phyloP scores from a whole-genome alignment of 2,797 vertebrate genomes.

The Valencia hispanica region DNA sequence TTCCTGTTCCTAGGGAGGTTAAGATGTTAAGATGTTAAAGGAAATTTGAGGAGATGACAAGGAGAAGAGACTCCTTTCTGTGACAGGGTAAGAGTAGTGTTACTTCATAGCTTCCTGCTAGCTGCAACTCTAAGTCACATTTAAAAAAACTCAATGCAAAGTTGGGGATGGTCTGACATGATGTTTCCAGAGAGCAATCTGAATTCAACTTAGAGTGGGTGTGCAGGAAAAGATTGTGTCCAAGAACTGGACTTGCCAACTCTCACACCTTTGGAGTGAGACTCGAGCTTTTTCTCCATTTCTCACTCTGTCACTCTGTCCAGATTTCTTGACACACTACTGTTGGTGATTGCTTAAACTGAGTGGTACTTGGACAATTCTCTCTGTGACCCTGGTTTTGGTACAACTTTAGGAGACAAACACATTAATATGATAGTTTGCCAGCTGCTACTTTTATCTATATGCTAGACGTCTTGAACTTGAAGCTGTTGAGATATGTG shows the following conservation, averaged over 20 bases:
- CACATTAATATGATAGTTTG: no score
- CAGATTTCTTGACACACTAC: background rate
- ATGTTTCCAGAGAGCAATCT: background rate
- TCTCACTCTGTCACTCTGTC: background rate
- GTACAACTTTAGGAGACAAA: background rate
- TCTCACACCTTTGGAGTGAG: background rate
- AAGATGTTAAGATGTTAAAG: conserved; percentile 71
- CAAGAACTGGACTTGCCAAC: background rate
- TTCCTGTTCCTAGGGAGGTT: conserved; percentile 79
- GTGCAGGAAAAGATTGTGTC: background rate
- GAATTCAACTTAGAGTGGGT: background rate
- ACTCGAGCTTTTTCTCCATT: background rate
- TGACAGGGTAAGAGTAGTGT: background rate
- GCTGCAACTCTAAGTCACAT: background rate
- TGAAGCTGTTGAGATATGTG: background rate
- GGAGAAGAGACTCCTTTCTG: conserved; percentile 7
- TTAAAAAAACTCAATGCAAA: background rate
- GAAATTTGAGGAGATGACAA: conserved; percentile 24
- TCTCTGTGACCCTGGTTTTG: background rate
- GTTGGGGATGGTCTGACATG: no score
- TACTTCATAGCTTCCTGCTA: conserved; percentile 4
- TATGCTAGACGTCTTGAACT: background rate
- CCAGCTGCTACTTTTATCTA: background rate
- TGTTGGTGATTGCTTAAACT: background rate
- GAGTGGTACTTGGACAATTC: background rate